phyloP scores from a whole-genome alignment of 2,797 vertebrate species.

The Acrossocheilus fasciatus region DNA sequence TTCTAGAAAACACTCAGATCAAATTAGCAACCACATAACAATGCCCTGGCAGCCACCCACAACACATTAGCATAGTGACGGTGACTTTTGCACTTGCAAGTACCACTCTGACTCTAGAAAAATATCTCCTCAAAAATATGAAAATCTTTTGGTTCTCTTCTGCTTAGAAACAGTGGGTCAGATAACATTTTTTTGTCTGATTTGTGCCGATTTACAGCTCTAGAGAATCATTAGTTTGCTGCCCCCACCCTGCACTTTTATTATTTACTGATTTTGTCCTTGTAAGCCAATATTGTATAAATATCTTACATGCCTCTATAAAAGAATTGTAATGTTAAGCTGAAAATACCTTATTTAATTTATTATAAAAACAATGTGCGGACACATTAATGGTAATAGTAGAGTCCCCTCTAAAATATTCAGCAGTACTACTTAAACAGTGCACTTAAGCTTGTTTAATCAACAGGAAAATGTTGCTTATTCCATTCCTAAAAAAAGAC shows the following conservation, averaged over 20 bases:
- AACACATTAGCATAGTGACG: not conserved
- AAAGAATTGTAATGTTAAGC: constrained; percentile 58
- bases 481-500: constrained; percentile 56
- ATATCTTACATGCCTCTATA: constrained; percentile 17
- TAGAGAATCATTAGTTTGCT: not conserved
- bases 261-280: constrained; percentile 46
- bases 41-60: not conserved
- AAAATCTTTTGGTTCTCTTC: not conserved
- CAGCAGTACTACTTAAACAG: constrained; percentile 65
- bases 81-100: not conserved
- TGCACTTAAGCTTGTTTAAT: constrained; percentile 69
- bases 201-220: not conserved
- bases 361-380: constrained; percentile 69
- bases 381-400: constrained; percentile 71
- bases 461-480: constrained; percentile 67
- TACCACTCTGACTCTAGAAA: not conserved
- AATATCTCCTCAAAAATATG: not conserved
- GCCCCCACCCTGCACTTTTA: constrained; percentile 48
- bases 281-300: constrained; percentile 41
- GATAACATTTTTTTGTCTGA: not conserved
- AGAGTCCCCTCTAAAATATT: constrained; percentile 73
- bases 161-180: not conserved
- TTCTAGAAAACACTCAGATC: not conserved
- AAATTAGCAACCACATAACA: not conserved
- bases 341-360: constrained; percentile 75